Percentiles rank a stretch among this genome's conserved stretches.
Conservation (phyloP, 2,888 invertebrate species). For the Timema cristinae region DNA sequence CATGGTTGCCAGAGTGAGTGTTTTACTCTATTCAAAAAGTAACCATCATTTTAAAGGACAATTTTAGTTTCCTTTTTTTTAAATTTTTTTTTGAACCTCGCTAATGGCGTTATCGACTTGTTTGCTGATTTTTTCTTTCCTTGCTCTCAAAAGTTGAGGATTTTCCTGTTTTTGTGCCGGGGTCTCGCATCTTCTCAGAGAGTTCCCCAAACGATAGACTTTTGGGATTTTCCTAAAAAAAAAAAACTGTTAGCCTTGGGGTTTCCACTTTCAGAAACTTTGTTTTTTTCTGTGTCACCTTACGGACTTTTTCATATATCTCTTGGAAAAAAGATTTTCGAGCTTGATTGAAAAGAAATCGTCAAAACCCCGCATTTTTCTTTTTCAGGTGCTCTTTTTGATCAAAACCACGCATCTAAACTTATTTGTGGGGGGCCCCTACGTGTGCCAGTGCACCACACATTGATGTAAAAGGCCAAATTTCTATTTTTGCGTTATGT, state of each 20-base stretch:
- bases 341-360: neutral
- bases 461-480: neutral
- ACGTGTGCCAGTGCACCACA: neutral
- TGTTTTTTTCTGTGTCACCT: neutral
- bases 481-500: neutral
- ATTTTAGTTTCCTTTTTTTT: no score
- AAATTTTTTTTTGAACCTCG: no score
- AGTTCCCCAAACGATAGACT: neutral
- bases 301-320: neutral
- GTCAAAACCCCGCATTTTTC: neutral
- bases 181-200: neutral
- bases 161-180: neutral
- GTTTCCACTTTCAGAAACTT: neutral
- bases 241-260: slow-evolving; percentile 5
- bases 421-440: neutral
- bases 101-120: no score
- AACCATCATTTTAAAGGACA: no score
- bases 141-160: neutral
- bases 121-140: neutral
- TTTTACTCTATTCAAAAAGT: no score
- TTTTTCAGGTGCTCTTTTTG: neutral
- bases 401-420: neutral
- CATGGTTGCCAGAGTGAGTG: no score
- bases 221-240: neutral
- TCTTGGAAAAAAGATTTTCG: neutral